These are phyloP conservation scores for Orthonyx spaldingii DNA, from an alignment of 2,113 vertebrate species.

Conservation along the genomic window DNA sequence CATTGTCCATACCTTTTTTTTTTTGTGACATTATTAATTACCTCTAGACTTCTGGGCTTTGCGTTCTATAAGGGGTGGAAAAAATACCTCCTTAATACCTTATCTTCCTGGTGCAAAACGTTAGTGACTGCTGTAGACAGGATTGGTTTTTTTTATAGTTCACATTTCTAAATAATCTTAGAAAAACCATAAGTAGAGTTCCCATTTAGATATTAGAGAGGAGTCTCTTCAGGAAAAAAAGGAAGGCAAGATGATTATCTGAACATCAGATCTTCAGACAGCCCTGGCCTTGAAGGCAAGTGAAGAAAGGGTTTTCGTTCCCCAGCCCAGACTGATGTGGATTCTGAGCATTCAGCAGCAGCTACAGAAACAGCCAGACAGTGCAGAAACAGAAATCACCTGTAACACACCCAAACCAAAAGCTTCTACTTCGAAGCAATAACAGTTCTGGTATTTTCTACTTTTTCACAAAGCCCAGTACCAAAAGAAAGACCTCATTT, in stretches of 20 bases:
- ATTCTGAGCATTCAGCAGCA: neutral
- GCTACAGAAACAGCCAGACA: neutral
- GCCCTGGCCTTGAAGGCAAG: neutral
- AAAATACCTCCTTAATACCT: neutral
- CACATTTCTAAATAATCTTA: neutral
- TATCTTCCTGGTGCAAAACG: neutral
- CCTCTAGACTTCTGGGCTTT: neutral
- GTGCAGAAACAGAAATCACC: neutral
- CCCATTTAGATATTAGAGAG: neutral
- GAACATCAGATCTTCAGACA: neutral
- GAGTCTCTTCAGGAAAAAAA: neutral
- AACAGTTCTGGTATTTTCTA: neutral
- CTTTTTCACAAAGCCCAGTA: neutral
- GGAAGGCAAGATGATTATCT: neutral
- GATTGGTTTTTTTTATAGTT: neutral
- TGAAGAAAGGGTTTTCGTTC: rapidly evolving
- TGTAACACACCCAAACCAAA: neutral
- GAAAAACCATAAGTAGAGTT: neutral
- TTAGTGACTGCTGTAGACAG: neutral
- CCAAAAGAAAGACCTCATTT: neutral
- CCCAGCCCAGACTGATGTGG: neutral
- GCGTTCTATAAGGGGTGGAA: neutral
- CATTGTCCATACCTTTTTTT: neutral
- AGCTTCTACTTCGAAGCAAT: neutral
- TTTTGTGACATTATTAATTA: neutral